Conservation (phyloP, 1,140 invertebrate species). For the Triops cancriformis region DNA sequence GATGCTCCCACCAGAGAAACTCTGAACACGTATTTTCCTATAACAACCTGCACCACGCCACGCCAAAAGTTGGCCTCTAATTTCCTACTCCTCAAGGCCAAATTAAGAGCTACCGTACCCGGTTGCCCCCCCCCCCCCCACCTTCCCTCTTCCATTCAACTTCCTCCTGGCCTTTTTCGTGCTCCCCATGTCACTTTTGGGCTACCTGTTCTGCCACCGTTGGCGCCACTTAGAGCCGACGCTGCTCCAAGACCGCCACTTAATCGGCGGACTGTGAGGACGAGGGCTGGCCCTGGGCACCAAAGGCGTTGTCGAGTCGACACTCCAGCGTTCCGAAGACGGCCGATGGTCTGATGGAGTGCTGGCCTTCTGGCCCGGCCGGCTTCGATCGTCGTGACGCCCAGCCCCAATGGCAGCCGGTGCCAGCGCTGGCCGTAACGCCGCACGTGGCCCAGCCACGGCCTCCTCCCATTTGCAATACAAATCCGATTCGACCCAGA, state of each 20-base stretch:
- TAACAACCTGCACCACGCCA: neutral
- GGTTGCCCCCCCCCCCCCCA: neutral
- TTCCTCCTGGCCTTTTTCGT: neutral
- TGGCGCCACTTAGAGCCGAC: neutral
- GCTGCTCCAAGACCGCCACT: neutral
- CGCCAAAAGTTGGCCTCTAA: neutral
- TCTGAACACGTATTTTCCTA: neutral
- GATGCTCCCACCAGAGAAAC: neutral
- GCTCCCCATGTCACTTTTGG: neutral
- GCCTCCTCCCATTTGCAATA: constrained; percentile 9
- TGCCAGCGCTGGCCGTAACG: neutral
- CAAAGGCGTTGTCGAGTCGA: neutral
- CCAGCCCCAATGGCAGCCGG: neutral
- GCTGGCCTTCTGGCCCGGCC: neutral
- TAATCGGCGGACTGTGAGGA: neutral
- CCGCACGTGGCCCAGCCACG: neutral
- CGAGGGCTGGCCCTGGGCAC: neutral
- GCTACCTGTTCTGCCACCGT: constrained; percentile 4
- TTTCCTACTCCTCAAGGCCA: neutral
- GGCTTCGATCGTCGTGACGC: neutral
- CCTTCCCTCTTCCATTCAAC: neutral
- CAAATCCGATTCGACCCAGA: neutral
- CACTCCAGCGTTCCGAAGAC: neutral
- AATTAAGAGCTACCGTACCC: neutral
- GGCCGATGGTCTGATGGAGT: neutral